Percentiles rank a stretch among this genome's conserved stretches.
These are phyloP conservation scores for Sisor rabdophorus DNA, from an alignment of 2,113 vertebrate species.

Conservation along the genomic window DNA sequence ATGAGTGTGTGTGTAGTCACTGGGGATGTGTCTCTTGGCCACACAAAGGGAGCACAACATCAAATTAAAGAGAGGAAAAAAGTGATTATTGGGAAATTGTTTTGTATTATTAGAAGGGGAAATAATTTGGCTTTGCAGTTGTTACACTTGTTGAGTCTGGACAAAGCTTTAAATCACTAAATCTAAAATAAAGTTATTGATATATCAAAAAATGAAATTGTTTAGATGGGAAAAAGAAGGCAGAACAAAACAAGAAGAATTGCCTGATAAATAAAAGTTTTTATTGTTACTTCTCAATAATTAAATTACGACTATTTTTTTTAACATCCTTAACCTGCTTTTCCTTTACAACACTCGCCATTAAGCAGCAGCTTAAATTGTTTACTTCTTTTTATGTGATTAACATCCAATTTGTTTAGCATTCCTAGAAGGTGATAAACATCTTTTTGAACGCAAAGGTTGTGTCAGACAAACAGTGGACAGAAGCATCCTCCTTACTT, in stretches of 20 bases:
- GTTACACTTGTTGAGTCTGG: constrained; percentile 19
- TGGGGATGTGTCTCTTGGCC: constrained; percentile 47
- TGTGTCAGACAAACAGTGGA: constrained; percentile 50
- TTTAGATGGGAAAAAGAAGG: constrained; percentile 29
- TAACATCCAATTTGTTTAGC: constrained; percentile 56
- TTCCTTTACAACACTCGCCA: constrained; percentile 45
- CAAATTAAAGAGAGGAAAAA: constrained; percentile 50
- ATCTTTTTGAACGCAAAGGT: constrained; percentile 58
- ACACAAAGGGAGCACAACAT: constrained; percentile 49
- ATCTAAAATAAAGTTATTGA: no score
- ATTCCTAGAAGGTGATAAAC: constrained; percentile 54
- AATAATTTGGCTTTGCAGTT: background rate
- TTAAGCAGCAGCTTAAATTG: constrained; percentile 50
- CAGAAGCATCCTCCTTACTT: constrained; percentile 26
- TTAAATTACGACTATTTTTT: background rate
- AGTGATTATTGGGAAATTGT: constrained; percentile 51
- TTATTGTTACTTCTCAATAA: background rate
- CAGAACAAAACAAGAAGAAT: background rate
- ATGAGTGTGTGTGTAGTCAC: constrained; percentile 50
- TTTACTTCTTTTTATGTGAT: constrained; percentile 44
- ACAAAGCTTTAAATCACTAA: constrained; percentile 21
- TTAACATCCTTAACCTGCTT: constrained; percentile 17
- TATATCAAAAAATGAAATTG: background rate
- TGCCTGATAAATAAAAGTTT: background rate
- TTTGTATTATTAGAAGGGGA: constrained; percentile 35